Conservation (phyloP, 2,113 vertebrate species). For the Zootoca vivipara region DNA sequence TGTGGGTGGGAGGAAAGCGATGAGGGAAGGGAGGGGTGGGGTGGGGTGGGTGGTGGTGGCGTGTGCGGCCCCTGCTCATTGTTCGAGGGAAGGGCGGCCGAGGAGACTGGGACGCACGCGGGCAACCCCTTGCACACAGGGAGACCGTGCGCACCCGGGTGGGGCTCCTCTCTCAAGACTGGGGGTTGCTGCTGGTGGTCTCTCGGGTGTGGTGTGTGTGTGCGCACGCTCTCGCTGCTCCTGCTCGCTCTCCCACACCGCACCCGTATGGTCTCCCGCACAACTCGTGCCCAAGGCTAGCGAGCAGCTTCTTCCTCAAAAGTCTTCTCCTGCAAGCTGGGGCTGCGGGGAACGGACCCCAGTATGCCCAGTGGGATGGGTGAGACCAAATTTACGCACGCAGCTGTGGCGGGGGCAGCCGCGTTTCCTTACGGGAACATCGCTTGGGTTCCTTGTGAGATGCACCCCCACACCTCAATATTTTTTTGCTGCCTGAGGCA, state of each 20-base stretch:
- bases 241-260: not conserved
- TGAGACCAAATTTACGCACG: too few relatives aligned
- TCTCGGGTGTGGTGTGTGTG: too few relatives aligned
- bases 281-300: accelerated
- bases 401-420: too few relatives aligned
- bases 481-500: too few relatives aligned
- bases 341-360: too few relatives aligned
- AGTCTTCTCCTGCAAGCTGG: not conserved
- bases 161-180: not conserved
- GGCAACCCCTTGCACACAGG: not conserved
- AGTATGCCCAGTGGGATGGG: too few relatives aligned
- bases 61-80: conserved; percentile 57
- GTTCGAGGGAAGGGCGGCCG: conserved; percentile 53
- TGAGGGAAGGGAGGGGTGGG: not conserved
- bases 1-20: not conserved
- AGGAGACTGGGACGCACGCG: not conserved
- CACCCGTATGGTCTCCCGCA: accelerated
- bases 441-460: too few relatives aligned
- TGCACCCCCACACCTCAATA: too few relatives aligned
- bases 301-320: not conserved
- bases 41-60: not conserved
- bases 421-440: too few relatives aligned
- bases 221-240: not conserved
- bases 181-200: not conserved
- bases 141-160: not conserved